Evolutionary conservation across 2,888 invertebrate species (phyloP), one percentile per base, ranked within the genome.

Genomic region (Griposia aprilina): DNA sequence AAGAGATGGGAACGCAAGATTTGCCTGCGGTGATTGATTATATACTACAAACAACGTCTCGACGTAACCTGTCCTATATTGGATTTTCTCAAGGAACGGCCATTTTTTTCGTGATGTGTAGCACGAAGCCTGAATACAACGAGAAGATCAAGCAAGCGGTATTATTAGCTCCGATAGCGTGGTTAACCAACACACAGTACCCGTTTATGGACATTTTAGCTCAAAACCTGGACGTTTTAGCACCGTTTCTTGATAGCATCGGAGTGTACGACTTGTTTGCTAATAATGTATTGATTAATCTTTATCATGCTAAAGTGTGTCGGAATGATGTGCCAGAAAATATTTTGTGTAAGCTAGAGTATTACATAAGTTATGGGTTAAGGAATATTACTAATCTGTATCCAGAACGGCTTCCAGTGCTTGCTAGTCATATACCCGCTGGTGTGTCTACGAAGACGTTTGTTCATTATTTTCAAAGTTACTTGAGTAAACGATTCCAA

Each of bases 41-140:
- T 78, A 93, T 96, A 82, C 88, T 95, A 8, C 83, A 87, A 13
- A 86, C 80, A 52, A 95, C 94, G 55, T 87, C 87, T 23, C 87
- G 87, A 55, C 70, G 85, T 57, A 92, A 93, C 87, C 81, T 96
- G 59, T 93, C 93, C n/a, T 96, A 96, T 81, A 88, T 96, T 65
- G 96, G 95, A 79, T 96, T 94, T 90, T 96, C 96, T 45, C 96
- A 96, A 91, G 96, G 96, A 76, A 94, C 95, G 1, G 95, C 95
- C 3, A 90, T 93, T 67, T 96, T 96, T 84, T 90, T 96, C 57
- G 93, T 95, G 0, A 92, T 96, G 94, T 94, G 95, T 85, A 95
- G 95, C 80, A 82, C 91, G 86, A 91, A 84, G 71, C 95, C 95
- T 6, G 94, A 94, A 79, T 96, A 94, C 86, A 96, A 96, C 82